Percentiles rank a stretch among this genome's conserved stretches.
Conservation (phyloP, 2,113 vertebrate genomes). For the Rhineura floridana region DNA sequence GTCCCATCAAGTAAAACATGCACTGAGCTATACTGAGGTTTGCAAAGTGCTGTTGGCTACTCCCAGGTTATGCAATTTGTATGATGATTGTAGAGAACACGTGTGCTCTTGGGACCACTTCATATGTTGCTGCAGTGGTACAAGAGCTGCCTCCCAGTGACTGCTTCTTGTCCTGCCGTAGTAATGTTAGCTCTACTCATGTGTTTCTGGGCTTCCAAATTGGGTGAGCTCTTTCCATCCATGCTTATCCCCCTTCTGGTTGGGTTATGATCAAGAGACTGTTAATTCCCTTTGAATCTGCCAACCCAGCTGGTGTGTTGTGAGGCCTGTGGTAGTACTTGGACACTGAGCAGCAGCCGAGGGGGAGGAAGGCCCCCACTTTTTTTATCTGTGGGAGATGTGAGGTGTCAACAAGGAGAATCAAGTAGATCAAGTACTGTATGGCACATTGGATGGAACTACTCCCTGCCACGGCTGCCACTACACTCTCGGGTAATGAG, state of each 20-base stretch:
- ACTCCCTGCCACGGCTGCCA: no score
- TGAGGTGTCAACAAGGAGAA: no score
- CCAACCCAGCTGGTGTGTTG: neutral
- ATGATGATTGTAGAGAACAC: neutral
- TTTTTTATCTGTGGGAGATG: no score
- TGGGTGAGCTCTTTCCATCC: neutral
- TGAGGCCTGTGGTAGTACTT: neutral
- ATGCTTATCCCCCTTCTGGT: neutral
- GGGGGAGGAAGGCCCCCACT: neutral
- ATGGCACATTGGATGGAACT: no score
- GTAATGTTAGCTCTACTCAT: neutral
- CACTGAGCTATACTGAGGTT: neutral
- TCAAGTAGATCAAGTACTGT: no score
- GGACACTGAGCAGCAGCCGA: neutral
- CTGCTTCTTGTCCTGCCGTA: neutral
- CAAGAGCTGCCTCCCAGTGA: no score
- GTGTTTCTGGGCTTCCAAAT: neutral
- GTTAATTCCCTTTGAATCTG: neutral
- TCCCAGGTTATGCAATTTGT: neutral
- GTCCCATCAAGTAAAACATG: conserved; percentile 38
- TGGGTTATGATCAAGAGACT: neutral
- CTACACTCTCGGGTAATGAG: no score
- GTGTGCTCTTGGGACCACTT: neutral
- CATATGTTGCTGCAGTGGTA: neutral
- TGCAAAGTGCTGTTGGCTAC: conserved; percentile 27